phyloP scores from a whole-genome alignment of 2,888 invertebrate genomes.

The Thecophora atra region DNA sequence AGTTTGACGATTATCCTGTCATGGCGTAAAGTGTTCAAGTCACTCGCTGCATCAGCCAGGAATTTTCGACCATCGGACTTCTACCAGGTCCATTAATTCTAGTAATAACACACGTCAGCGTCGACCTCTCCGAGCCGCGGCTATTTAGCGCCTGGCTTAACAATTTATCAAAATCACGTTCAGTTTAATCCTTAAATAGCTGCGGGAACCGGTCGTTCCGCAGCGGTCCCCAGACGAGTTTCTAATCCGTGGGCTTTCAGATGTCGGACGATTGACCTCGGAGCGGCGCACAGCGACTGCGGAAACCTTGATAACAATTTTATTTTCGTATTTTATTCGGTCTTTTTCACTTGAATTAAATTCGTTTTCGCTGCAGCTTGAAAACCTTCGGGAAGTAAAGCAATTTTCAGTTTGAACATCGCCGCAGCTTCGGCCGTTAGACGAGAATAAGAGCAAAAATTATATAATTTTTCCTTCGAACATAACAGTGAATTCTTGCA shows the following conservation, averaged over 20 bases:
- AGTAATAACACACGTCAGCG: neutral
- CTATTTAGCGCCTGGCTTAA: conserved; percentile 25
- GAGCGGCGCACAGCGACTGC: conserved; percentile 18
- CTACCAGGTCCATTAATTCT: no score
- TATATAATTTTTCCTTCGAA: conserved; percentile 3
- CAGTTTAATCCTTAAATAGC: conserved; percentile 27
- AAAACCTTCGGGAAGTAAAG: no score
- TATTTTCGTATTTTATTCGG: neutral
- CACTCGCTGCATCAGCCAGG: no score
- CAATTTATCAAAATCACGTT: conserved; percentile 30
- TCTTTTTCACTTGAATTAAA: no score
- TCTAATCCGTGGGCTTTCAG: neutral
- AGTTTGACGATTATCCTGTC: no score
- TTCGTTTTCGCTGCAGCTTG: no score
- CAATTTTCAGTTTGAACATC: no score
- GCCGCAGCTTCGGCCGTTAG: no score
- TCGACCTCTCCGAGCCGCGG: neutral
- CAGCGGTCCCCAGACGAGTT: neutral
- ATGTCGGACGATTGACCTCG: neutral
- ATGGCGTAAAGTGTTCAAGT: no score
- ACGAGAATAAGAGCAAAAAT: no score
- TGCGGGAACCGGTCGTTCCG: no score
- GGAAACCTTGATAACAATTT: conserved; percentile 32
- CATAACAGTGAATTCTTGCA: conserved; percentile 40
- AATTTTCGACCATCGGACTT: no score